Base-by-base conservation (phyloP, 1,140 invertebrate genomes). In the Macrocentrus cingulum region DNA sequence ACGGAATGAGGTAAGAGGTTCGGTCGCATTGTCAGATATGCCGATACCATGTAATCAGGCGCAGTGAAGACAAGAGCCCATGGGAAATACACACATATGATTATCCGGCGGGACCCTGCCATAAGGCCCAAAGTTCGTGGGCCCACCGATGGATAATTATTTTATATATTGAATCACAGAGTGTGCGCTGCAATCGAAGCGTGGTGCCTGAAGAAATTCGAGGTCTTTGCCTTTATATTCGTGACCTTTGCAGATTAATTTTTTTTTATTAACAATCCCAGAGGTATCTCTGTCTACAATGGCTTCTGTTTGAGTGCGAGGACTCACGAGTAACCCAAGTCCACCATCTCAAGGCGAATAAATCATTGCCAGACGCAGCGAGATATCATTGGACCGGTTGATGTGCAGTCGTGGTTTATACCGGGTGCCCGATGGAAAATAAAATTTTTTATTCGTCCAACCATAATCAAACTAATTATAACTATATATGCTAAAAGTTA, bases 311-410 rank as follows among this genome's bases (percentile, higher is more conserved):
- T 79, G 13, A 39, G 75, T 66, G 50, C 48, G 54, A 39, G 44
- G 56, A 63, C 65, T 66, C 61, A 67, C 49, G 61, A 57, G 72
- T 78, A 78, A 78, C 70, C 69, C 73, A 76, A 77, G 75, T 74
- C 73, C 63, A 67, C 69, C 74, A 76, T 77, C 73, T 75, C 75
- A 72, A 66, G 71, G 71, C 72, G 70, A 77, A 78, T 79, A 79
- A 78, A 79, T 79, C 77, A 79, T 78, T 74, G 69, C 70, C 54
- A 70, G 66, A 72, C 68, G 69, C 74, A 69, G 36, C 36, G 36
- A 77, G 75, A 79, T 79, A 79, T 77, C 75, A 72, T 76, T 76
- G 74, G 73, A 72, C 65, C 72, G 70, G 73, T 76, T 74, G 72
- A 76, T 66, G 71, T 65, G 49, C 51, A 65, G 59, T 60, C 63